These are phyloP conservation scores for Zelleria hepariella DNA, from an alignment of 2,888 invertebrate genomes.

Conservation along the genomic window DNA sequence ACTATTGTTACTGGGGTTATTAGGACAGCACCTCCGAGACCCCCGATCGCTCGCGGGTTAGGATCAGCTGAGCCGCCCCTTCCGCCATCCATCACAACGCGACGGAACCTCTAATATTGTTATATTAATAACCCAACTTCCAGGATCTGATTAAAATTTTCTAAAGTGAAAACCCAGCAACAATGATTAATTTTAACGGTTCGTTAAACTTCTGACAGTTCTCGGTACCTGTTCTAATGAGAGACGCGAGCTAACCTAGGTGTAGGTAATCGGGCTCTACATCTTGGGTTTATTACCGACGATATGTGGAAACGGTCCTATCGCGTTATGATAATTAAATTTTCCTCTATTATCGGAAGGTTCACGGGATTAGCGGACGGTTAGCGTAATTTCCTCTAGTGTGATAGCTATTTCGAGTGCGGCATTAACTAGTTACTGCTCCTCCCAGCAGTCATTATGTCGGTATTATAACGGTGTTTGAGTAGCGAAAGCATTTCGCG, in stretches of 20 bases:
- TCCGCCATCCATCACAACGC: neutral
- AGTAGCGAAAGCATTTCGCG: slow-evolving; percentile 23
- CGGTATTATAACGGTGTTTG: slow-evolving; percentile 16
- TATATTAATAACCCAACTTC: neutral
- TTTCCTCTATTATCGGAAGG: neutral
- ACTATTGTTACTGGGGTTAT: slow-evolving; percentile 57
- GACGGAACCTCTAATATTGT: neutral
- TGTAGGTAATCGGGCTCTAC: neutral
- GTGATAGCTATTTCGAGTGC: neutral
- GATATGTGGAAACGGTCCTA: neutral
- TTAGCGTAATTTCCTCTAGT: neutral
- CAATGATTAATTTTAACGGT: slow-evolving; percentile 4
- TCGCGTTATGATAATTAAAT: neutral
- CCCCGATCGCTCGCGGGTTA: slow-evolving; percentile 21
- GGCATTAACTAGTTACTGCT: neutral
- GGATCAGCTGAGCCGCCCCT: slow-evolving; percentile 4
- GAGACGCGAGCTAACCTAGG: neutral
- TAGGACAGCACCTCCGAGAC: slow-evolving; percentile 46
- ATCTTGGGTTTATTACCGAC: slow-evolving; percentile 4
- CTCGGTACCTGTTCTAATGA: neutral
- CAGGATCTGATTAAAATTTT: neutral
- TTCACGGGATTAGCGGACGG: neutral
- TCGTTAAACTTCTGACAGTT: slow-evolving; percentile 1
- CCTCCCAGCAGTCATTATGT: neutral
- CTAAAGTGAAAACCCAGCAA: neutral